phyloP scores from a whole-genome alignment of 2,797 vertebrate genomes.

The Smutsia temminckii region DNA sequence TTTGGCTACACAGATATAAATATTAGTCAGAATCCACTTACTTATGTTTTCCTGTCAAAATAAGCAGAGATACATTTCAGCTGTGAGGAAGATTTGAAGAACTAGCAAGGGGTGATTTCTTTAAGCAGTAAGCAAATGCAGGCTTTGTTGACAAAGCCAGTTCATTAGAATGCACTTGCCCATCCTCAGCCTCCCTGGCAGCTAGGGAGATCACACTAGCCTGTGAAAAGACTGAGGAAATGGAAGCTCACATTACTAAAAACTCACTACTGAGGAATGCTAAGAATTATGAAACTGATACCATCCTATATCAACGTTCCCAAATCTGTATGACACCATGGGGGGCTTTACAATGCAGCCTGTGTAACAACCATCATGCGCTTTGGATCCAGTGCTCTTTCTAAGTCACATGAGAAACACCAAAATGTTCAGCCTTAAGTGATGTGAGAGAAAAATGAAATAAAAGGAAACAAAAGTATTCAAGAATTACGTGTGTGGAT shows the following conservation, averaged over 20 bases:
- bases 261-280: background rate
- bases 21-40: constrained; percentile 36
- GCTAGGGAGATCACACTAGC: background rate
- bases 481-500: background rate
- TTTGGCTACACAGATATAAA: constrained; percentile 13
- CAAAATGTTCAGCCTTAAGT: background rate
- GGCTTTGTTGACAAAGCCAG: background rate
- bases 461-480: background rate
- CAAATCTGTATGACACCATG: background rate
- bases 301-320: background rate
- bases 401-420: background rate
- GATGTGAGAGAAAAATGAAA: background rate
- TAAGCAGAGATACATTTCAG: constrained; percentile 1
- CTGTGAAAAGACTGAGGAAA: background rate
- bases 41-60: constrained; percentile 44
- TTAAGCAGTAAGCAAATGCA: background rate
- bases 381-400: background rate
- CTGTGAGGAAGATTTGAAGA: background rate
- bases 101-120: constrained; percentile 28
- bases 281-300: background rate
- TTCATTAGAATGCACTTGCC: background rate
- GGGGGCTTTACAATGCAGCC: background rate
- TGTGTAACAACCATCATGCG: background rate
- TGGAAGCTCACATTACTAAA: background rate
- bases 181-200: background rate